These are phyloP conservation scores for Dipodomys merriami DNA, from an alignment of 2,113 vertebrate genomes.

Conservation along the genomic window DNA sequence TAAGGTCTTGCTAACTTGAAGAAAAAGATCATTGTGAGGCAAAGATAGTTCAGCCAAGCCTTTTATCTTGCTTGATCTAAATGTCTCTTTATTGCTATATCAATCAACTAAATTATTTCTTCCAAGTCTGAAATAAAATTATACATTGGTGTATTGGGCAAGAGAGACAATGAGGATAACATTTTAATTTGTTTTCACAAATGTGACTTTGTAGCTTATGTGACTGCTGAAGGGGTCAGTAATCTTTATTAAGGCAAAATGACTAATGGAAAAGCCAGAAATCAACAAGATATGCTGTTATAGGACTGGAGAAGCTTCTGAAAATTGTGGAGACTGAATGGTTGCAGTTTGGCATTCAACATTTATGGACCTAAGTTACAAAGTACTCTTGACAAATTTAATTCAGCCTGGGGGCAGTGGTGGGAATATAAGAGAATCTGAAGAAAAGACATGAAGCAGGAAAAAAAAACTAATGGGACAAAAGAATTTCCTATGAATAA, in stretches of 20 bases:
- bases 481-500: slow-evolving; percentile 35
- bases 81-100: slow-evolving; percentile 84
- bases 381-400: slow-evolving; percentile 68
- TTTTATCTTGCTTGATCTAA: slow-evolving; percentile 83
- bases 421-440: slow-evolving; percentile 50
- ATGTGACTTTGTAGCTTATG: slow-evolving; percentile 65
- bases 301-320: slow-evolving; percentile 35
- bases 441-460: slow-evolving; percentile 55
- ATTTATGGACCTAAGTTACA: slow-evolving; percentile 61
- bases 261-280: slow-evolving; percentile 73
- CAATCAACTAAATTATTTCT: slow-evolving; percentile 85
- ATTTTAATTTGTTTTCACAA: slow-evolving; percentile 80
- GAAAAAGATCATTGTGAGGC: slow-evolving; percentile 76
- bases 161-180: slow-evolving; percentile 74
- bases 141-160: slow-evolving; percentile 66
- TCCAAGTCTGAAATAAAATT: slow-evolving; percentile 79
- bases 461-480: slow-evolving; percentile 66
- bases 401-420: slow-evolving; percentile 52
- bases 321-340: slow-evolving; percentile 71
- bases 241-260: slow-evolving; percentile 69
- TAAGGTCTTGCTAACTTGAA: slow-evolving; percentile 63
- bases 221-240: slow-evolving; percentile 69
- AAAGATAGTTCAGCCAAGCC: slow-evolving; percentile 78
- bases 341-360: slow-evolving; percentile 3
- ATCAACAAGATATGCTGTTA: slow-evolving; percentile 62